Evolutionary conservation across 2,888 invertebrate species (phyloP).

Genomic region (Endotricha flammealis): DNA sequence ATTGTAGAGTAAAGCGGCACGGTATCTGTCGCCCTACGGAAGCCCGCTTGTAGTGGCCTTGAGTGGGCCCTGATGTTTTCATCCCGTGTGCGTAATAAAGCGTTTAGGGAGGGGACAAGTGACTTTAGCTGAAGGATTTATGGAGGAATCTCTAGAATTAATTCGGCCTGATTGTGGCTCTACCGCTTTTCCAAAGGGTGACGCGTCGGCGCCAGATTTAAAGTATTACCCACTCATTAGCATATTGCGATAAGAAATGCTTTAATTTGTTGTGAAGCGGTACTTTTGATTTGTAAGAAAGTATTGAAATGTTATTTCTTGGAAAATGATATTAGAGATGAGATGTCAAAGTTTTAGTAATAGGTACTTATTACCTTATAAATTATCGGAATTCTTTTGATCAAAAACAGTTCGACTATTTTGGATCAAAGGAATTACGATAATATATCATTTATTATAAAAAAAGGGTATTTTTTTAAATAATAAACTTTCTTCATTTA

Average conservation of each 20-base stretch:
- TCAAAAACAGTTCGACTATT: too few species aligned
- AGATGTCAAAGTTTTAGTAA: too few species aligned
- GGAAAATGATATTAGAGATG: too few species aligned
- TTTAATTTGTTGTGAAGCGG: too few species aligned
- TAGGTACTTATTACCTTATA: too few species aligned
- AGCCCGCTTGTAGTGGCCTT: constrained; percentile 64
- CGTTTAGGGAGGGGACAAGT: constrained; percentile 68
- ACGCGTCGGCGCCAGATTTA: constrained; percentile 25
- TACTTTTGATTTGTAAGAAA: too few species aligned
- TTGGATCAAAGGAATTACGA: too few species aligned
- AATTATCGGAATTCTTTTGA: too few species aligned
- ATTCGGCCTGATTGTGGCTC: constrained; percentile 58
- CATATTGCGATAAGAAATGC: constrained; percentile 7
- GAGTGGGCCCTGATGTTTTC: constrained; percentile 71
- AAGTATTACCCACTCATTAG: constrained; percentile 26
- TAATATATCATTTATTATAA: too few species aligned
- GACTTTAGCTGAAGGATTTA: constrained; percentile 72
- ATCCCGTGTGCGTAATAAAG: constrained; percentile 74
- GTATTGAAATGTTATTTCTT: too few species aligned
- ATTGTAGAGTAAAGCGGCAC: constrained; percentile 37
- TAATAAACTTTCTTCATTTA: too few species aligned
- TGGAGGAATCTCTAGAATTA: constrained; percentile 68
- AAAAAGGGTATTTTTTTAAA: too few species aligned
- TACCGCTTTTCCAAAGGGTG: constrained; percentile 34
- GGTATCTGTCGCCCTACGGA: constrained; percentile 31